A percentile compares a stretch with the other conserved stretches of the same genome.
These are phyloP conservation scores for Pantelozetes paolii DNA, from an alignment of 2,888 invertebrate genomes.

Conservation along the genomic window DNA sequence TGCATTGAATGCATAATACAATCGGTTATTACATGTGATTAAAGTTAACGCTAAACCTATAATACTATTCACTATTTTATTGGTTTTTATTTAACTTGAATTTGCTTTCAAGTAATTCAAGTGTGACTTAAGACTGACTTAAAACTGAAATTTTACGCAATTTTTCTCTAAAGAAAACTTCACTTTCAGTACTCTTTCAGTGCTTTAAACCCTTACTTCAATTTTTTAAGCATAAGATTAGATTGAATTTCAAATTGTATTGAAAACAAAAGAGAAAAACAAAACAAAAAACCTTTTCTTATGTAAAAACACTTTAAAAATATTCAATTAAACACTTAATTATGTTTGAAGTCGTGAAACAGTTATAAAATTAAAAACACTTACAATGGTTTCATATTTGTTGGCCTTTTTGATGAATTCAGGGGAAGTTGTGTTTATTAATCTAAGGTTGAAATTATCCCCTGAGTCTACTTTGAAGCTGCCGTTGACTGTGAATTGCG, in stretches of 20 bases:
- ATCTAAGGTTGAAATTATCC: constrained; percentile 63
- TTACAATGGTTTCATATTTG: constrained; percentile 66
- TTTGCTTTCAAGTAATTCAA: constrained; percentile 7
- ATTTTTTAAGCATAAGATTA: no score
- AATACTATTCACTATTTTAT: not conserved
- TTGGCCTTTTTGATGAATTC: constrained; percentile 69
- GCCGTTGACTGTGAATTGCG: constrained; percentile 68
- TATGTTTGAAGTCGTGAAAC: not conserved
- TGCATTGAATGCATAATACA: constrained; percentile 8
- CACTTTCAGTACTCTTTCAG: no score
- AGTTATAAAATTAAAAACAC: constrained; percentile 28
- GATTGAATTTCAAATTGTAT: no score
- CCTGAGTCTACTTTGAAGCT: constrained; percentile 69
- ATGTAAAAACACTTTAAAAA: no score
- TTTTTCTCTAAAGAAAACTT: not conserved
- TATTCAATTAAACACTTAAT: not conserved
- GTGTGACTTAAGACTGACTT: constrained; percentile 23
- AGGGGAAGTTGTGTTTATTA: constrained; percentile 57
- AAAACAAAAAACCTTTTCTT: no score
- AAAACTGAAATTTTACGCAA: not conserved
- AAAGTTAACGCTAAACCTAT: not conserved
- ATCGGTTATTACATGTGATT: not conserved
- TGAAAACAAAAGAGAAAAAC: no score
- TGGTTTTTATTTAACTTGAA: not conserved
- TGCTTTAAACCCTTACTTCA: not conserved